These are phyloP conservation scores for Hemicentrotus pulcherrimus DNA, from an alignment of 35 echinoderm and acorn worm species.

Conservation along the genomic window DNA sequence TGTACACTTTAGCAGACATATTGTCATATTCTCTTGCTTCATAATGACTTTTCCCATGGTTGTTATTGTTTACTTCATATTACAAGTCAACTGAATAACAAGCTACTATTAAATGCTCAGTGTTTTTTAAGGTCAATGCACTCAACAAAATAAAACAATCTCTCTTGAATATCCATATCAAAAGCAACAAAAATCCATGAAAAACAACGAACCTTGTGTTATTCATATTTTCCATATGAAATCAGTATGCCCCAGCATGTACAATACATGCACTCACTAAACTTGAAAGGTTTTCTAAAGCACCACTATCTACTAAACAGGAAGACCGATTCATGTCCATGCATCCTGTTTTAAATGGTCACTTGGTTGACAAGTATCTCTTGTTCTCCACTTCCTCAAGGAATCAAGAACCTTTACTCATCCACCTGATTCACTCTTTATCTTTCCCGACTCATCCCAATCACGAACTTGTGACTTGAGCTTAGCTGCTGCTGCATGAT, in stretches of 20 bases:
- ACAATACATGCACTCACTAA: background rate
- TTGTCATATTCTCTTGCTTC: no score
- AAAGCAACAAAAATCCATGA: no score
- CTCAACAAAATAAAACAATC: background rate
- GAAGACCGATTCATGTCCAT: background rate
- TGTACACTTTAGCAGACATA: no score
- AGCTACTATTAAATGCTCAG: background rate
- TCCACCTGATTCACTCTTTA: background rate
- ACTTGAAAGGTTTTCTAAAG: background rate
- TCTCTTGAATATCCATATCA: background rate
- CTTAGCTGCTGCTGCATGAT: background rate
- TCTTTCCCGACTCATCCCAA: background rate
- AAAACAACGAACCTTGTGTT: no score
- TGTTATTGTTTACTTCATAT: no score
- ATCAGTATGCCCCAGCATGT: no score
- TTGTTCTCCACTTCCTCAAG: background rate
- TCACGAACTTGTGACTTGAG: background rate
- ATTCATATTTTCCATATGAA: no score
- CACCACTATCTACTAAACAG: background rate
- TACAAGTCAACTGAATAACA: no score
- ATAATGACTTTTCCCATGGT: no score
- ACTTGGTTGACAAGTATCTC: background rate
- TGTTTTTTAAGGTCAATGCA: background rate
- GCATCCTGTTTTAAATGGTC: background rate
- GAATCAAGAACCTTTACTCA: background rate